Evolutionary conservation across 1,140 invertebrate species (phyloP).

Genomic region (Drosophila oshimai): DNA sequence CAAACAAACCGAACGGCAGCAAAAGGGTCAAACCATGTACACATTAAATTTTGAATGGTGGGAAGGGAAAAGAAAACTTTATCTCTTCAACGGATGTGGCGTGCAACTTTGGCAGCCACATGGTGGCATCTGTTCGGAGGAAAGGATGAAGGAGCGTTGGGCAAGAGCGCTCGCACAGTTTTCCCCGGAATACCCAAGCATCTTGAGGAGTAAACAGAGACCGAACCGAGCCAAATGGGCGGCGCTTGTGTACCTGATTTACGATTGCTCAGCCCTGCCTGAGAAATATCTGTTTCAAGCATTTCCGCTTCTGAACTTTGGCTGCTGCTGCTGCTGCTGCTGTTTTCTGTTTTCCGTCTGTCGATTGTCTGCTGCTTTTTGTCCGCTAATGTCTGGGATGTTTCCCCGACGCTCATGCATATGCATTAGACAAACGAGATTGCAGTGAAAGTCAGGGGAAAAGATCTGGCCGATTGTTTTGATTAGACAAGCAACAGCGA

Average conservation of each 20-base stretch:
- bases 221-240: constrained; percentile 27
- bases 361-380: constrained; percentile 11
- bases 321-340: neutral
- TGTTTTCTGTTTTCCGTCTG: constrained; percentile 3
- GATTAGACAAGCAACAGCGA: constrained; percentile 26
- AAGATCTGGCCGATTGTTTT: constrained; percentile 27
- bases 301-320: constrained; percentile 40
- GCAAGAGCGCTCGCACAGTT: constrained; percentile 45
- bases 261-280: constrained; percentile 21
- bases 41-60: constrained; percentile 22
- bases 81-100: constrained; percentile 33
- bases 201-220: constrained; percentile 54
- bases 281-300: constrained; percentile 31
- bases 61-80: constrained; percentile 24
- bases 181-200: constrained; percentile 22
- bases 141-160: constrained; percentile 24
- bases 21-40: constrained; percentile 55
- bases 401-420: constrained; percentile 34
- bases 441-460: constrained; percentile 47
- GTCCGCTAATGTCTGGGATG: constrained; percentile 14
- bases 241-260: constrained; percentile 46
- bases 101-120: constrained; percentile 44
- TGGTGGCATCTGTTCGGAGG: constrained; percentile 53
- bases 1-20: constrained; percentile 21
- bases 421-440: constrained; percentile 45